Evolutionary conservation across 2,888 invertebrate species (phyloP), one percentile per base, ranked within the genome.

Genomic region (Lymantria dispar): DNA sequence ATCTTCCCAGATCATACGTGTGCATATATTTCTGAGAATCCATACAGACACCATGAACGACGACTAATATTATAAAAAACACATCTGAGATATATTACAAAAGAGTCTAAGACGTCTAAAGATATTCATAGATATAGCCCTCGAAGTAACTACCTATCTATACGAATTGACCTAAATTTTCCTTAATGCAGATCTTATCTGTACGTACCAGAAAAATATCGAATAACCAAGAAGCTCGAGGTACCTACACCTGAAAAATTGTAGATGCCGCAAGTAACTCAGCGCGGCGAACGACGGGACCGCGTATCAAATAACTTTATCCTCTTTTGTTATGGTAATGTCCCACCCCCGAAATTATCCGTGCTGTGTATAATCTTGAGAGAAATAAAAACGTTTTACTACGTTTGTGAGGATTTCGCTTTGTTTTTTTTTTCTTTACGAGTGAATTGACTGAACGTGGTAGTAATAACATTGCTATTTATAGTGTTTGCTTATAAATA

Each of bases 241-340:
- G 54, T 22, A 22, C 22, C 22, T 68, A 72, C 74, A 80, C 76
- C 80, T 83, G 82, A 80, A 83, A 82, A 82, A 79, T 78, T 71
- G 73, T 71, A 71, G 79, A 77, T 74, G 72, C 68, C 61, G 64
- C 67, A 69, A 75, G 75, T 69, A 70, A 70, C 61, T 56, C 52
- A 47, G 60, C 56, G 61, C 38, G 38, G 52, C 37, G 52, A 36
- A 41, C 30, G 58, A 53, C 12, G 56, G 70, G 67, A 64, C 70
- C 72, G 75, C 74, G 83, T 82, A 83, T 85, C 85, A 84, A 85
- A 87, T 87, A 85, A 87, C 87, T 83, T 68, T 80, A 76, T 78
- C 77, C 76, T 70, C 80, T 83, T 87, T 87, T 87, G 87, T 87
- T 84, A 88, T 87, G 87, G 78, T 86, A 87, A 89, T 89, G 72